These are phyloP conservation scores for Notiomystis cincta DNA, from an alignment of 2,113 vertebrate species.

Conservation along the genomic window DNA sequence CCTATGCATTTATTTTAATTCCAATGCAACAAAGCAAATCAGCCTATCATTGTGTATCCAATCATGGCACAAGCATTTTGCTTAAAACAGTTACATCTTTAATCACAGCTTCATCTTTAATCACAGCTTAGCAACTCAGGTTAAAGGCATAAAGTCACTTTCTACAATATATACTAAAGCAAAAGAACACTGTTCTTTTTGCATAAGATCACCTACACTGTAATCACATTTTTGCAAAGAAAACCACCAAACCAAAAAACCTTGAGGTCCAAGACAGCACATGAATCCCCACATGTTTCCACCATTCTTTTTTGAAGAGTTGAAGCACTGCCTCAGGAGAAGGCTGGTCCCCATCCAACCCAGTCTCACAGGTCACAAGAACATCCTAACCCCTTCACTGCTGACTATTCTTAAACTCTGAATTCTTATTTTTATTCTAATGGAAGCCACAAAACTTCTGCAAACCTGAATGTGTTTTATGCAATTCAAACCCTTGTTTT, in stretches of 20 bases:
- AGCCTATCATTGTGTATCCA: background rate
- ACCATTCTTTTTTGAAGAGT: background rate
- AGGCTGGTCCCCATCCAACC: background rate
- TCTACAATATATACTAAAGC: background rate
- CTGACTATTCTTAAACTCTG: background rate
- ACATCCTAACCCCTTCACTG: background rate
- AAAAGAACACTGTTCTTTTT: background rate
- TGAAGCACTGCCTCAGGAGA: background rate
- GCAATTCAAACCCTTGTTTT: background rate
- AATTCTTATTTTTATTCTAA: background rate
- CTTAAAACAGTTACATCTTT: background rate
- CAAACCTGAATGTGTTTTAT: background rate
- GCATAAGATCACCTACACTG: background rate
- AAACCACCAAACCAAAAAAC: background rate
- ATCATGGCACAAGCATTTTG: background rate
- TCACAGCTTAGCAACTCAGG: background rate
- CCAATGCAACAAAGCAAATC: background rate
- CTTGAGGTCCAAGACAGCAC: background rate
- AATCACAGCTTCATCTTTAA: background rate
- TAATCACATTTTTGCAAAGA: background rate
- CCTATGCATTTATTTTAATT: background rate
- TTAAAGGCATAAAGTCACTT: background rate
- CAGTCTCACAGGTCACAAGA: background rate
- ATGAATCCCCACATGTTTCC: background rate
- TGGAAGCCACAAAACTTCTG: background rate